Conservation (phyloP, 1,140 invertebrate genomes). For the Drosophila yakuba region DNA sequence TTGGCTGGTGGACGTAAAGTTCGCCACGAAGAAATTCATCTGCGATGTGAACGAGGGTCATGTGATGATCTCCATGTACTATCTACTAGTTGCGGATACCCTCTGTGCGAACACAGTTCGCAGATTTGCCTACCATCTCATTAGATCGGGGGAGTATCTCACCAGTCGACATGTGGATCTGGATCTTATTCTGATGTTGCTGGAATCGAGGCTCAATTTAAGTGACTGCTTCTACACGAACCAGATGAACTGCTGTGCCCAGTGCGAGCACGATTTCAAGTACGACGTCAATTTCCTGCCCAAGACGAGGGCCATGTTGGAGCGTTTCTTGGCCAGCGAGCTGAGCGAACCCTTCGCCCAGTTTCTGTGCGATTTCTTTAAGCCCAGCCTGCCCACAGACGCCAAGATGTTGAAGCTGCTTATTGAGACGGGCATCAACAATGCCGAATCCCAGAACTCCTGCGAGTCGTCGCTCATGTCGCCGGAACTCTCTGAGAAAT, state of each 20-base stretch:
- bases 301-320: slow-evolving; percentile 76
- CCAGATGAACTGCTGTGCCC: slow-evolving; percentile 79
- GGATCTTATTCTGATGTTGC: slow-evolving; percentile 80
- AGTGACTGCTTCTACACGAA: slow-evolving; percentile 84
- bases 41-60: slow-evolving; percentile 95
- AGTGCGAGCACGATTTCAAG: slow-evolving; percentile 82
- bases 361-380: slow-evolving; percentile 85
- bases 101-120: slow-evolving; percentile 81
- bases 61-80: slow-evolving; percentile 94
- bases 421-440: slow-evolving; percentile 87
- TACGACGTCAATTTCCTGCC: slow-evolving; percentile 76
- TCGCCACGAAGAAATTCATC: slow-evolving; percentile 97
- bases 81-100: slow-evolving; percentile 87
- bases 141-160: slow-evolving; percentile 78
- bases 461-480: slow-evolving; percentile 84
- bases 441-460: slow-evolving; percentile 79
- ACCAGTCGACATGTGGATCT: slow-evolving; percentile 75
- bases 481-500: slow-evolving; percentile 81
- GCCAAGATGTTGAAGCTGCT: slow-evolving; percentile 88
- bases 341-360: slow-evolving; percentile 77
- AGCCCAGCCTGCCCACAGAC: slow-evolving; percentile 86
- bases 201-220: slow-evolving; percentile 80
- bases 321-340: slow-evolving; percentile 75
- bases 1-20: slow-evolving; percentile 98
- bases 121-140: slow-evolving; percentile 77